phyloP scores from a whole-genome alignment of 1,140 invertebrate species.

The Pachyrhynchus sulphureomaculatus region DNA sequence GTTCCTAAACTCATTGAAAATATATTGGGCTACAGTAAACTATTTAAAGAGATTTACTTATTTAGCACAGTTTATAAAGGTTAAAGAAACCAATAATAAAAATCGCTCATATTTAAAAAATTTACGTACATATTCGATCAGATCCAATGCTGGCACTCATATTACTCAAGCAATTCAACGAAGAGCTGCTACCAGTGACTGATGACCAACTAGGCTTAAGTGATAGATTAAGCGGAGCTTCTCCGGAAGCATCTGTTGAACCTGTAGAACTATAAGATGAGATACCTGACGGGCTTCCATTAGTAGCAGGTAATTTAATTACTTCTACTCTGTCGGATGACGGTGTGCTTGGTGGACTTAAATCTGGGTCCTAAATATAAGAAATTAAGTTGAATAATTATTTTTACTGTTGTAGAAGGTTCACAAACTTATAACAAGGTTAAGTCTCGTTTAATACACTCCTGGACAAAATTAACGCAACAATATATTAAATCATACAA shows the following conservation, averaged over 20 bases:
- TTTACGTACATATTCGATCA: constrained; percentile 56
- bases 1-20: no score
- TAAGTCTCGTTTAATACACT: no score
- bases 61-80: no score
- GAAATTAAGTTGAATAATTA: no score
- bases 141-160: constrained; percentile 53
- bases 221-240: constrained; percentile 78
- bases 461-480: no score
- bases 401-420: no score
- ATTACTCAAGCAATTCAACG: constrained; percentile 60
- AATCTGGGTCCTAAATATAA: constrained; percentile 42
- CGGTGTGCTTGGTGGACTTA: constrained; percentile 36
- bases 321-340: constrained; percentile 69
- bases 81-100: no score
- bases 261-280: constrained; percentile 35
- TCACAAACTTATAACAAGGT: no score
- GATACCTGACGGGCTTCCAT: constrained; percentile 49
- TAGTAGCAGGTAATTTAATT: constrained; percentile 68
- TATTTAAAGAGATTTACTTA: no score
- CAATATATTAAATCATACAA: no score
- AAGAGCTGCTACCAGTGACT: constrained; percentile 53
- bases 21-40: no score
- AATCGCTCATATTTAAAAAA: no score
- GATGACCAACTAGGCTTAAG: constrained; percentile 66
- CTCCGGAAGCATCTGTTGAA: constrained; percentile 59